Base-by-base conservation (phyloP, 2,888 invertebrate species). In the Drosophila paramelanica region DNA sequence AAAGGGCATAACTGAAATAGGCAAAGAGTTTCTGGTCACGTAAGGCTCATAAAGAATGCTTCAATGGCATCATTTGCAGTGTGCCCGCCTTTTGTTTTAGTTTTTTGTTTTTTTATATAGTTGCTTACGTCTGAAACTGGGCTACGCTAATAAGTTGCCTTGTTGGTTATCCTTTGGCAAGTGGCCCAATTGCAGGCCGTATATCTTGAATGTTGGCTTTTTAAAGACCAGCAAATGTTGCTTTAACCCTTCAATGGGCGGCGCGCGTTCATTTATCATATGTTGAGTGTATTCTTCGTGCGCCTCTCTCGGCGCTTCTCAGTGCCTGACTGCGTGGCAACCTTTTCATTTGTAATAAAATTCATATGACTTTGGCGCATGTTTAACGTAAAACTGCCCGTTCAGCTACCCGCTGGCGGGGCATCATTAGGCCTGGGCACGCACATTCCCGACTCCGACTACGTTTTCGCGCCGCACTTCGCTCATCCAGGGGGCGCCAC, bases 281-380 rank as follows among this genome's bases (percentile, higher is more conserved):
- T 46, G 53, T 42, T 71, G 73, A 73, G 71, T 72, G 72, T 69
- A 65, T 61, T 36, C 17, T 25, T 33, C 4, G 2, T 38, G 31
- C 6, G 47, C 47, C 66, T 41, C 39, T 59, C 61, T 42, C 42
- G 5, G 47, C 7, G 56, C 36, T 45, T 60, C 52, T 62, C 64
- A 42, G 27, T 39, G 59, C 43, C 23, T 27, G 49, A 52, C 45
- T 53, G 64, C 46, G 51, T 41, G 67, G 68, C 62, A 80, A 86
- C 80, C 77, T 83, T 87, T 88, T 75, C 85, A 79, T 86, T 88
- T 77, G 84, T 79, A 88, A 85, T 85, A 88, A 85, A 85, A 88
- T 88, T 88, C 83, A 84, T 88, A 79, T 85, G 87, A 79, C 79
- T 81, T 81, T 81, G 87, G 82, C 82, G 85, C 88, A 81, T 87